A percentile compares a stretch with the other conserved stretches of the same genome.
phyloP scores from a whole-genome alignment of 2,113 vertebrate genomes.

The Actenoides lindsayi region DNA sequence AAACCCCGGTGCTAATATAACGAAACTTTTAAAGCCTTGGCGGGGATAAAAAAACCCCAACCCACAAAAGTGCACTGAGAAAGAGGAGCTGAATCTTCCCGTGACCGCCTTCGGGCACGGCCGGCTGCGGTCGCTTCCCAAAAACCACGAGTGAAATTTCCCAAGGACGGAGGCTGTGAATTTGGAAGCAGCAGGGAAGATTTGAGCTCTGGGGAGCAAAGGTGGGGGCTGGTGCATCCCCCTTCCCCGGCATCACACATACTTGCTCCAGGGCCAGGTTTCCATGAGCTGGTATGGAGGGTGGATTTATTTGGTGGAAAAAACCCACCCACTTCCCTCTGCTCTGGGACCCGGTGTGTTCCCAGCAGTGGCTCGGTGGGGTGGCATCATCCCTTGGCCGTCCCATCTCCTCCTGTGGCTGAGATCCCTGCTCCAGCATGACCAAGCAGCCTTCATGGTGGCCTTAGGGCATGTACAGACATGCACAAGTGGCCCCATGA shows the following conservation, averaged over 20 bases:
- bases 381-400: fast-evolving
- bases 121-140: not conserved
- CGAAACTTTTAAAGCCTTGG: not conserved
- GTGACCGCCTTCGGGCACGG: fast-evolving
- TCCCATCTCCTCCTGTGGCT: not conserved
- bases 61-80: not conserved
- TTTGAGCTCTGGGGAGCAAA: not conserved
- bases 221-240: not conserved
- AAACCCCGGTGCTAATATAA: not conserved
- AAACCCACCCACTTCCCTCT: fast-evolving
- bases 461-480: fast-evolving
- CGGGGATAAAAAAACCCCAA: not conserved
- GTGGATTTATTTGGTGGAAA: constrained; percentile 4
- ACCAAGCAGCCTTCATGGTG: not conserved
- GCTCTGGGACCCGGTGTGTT: not conserved
- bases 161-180: not conserved
- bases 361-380: not conserved
- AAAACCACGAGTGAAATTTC: not conserved
- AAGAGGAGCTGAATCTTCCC: not conserved
- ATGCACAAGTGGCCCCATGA: fast-evolving
- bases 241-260: not conserved
- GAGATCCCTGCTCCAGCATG: not conserved
- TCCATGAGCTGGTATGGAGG: not conserved
- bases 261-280: constrained; percentile 52
- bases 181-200: constrained; percentile 18